Conservation (phyloP, 2,888 invertebrate genomes). For the Drosophila tanythrix region DNA sequence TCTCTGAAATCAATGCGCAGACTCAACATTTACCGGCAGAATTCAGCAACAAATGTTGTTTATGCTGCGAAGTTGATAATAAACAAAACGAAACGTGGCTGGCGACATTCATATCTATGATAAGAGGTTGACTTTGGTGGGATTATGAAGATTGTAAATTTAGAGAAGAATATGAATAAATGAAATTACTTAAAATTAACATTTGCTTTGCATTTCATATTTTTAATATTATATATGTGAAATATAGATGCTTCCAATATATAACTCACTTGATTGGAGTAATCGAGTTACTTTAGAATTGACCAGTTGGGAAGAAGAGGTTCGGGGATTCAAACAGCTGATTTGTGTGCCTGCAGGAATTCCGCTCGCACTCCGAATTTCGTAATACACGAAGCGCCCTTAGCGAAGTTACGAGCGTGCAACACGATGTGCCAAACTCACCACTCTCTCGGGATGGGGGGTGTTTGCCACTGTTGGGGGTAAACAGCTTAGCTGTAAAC, state of each 20-base stretch:
- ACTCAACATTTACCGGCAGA: constrained; percentile 78
- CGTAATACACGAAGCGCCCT: constrained; percentile 31
- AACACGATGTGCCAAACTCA: constrained; percentile 50
- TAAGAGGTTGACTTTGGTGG: neutral
- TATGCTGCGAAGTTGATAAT: constrained; percentile 58
- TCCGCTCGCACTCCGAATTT: constrained; percentile 67
- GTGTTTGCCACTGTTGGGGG: neutral
- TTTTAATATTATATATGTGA: rapidly evolving
- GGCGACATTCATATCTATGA: constrained; percentile 12
- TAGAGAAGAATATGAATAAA: neutral
- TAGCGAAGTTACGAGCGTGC: constrained; percentile 14
- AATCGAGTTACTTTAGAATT: neutral
- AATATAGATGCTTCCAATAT: too few relatives aligned
- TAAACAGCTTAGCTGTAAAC: constrained; percentile 58
- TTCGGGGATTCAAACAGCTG: constrained; percentile 55
- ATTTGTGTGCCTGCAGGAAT: constrained; percentile 62
- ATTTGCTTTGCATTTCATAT: neutral
- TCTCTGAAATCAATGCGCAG: constrained; percentile 58
- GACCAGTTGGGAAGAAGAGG: neutral
- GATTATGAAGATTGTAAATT: too few relatives aligned
- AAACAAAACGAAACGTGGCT: constrained; percentile 59
- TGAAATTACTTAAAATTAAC: neutral
- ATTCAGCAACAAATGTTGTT: constrained; percentile 78
- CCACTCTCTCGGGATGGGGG: constrained; percentile 44
- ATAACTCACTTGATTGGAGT: neutral